Base-by-base conservation (phyloP, 2,888 invertebrate genomes). In the Drosophila mulleri region DNA sequence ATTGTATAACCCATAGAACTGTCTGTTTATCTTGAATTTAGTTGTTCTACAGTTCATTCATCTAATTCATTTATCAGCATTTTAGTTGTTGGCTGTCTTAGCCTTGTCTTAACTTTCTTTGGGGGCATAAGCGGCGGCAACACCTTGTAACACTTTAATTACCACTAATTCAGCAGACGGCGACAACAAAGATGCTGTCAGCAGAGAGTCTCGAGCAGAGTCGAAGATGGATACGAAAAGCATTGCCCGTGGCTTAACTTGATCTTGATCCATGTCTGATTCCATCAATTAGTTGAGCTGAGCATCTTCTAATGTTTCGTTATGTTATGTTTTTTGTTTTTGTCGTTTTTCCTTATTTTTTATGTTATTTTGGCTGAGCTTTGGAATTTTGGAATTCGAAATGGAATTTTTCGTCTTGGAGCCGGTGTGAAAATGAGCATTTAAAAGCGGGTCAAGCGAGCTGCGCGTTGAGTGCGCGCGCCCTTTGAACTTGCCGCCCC, bases 111-210 rank as follows among this genome's bases (percentile, higher is more conserved):
- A 62, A 65, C 86, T 85, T 83, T 88, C 88, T 78, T 88, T 45
- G 60, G 71, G 71, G 83, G 68, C 68, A 79, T 64, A 76, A 72
- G 52, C 67, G 44, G 65, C 50, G 65, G 41, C 50, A 67, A 76
- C 69, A 83, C 83, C 83, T 86, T 86, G 83, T 87, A 88, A 87
- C 89, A 87, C 77, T 84, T 84, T 89, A 89, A 84, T 89, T 89
- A 69, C 75, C 69, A 70, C 77, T 87, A 87, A 84, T 89, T 87
- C 57, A 52, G 53, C 60, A 64, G 82, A 56, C 69, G 47, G 59
- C 50, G 53, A 8, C 45, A 20, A 56, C 42, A 45, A 56, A 56
- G 44, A 47, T 14, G 23, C 42, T 26, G 16, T 37, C 37, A 54
- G 41, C 20, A 53, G 9, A 57, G 42, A 45, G n/a, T 35, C 14